Conservation (phyloP, 2,888 invertebrate species). For the Cinara cedri region DNA sequence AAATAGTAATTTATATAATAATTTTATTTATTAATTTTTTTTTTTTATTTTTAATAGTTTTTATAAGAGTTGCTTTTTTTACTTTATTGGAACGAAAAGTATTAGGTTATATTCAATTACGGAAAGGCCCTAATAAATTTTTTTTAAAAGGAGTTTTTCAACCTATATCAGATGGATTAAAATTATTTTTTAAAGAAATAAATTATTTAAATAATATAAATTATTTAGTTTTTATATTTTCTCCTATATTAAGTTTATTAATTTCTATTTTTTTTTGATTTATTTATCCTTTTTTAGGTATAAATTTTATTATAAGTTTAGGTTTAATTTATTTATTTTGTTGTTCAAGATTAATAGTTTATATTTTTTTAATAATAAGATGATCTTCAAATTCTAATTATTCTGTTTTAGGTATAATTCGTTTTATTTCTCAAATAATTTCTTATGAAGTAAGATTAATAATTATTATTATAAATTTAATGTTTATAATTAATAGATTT, state of each 20-base stretch:
- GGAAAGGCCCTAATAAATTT: slow-evolving; percentile 32
- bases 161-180: slow-evolving; percentile 23
- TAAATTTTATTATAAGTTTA: slow-evolving; percentile 4
- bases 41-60: slow-evolving; percentile 30
- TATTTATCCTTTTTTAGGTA: slow-evolving; percentile 23
- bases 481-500: slow-evolving; percentile 63
- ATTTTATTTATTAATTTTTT: slow-evolving; percentile 15
- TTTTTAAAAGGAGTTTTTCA: slow-evolving; percentile 17
- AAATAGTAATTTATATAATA: background rate
- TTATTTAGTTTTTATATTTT: slow-evolving; percentile 30
- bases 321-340: slow-evolving; percentile 33
- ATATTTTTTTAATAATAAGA: slow-evolving; percentile 21
- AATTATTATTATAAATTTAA: slow-evolving; percentile 31
- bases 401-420: slow-evolving; percentile 17
- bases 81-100: slow-evolving; percentile 32
- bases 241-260: slow-evolving; percentile 21
- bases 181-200: slow-evolving; percentile 33
- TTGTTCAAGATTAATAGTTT: slow-evolving; percentile 18
- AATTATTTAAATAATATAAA: background rate
- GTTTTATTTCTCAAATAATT: slow-evolving; percentile 31
- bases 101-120: slow-evolving; percentile 34
- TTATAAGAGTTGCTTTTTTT: slow-evolving; percentile 38
- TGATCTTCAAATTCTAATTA: slow-evolving; percentile 41
- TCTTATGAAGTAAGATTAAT: slow-evolving; percentile 44
- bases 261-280: slow-evolving; percentile 30